Evolutionary conservation across 2,113 vertebrate genomes (phyloP).

Genomic region (Glaucomys volans): DNA sequence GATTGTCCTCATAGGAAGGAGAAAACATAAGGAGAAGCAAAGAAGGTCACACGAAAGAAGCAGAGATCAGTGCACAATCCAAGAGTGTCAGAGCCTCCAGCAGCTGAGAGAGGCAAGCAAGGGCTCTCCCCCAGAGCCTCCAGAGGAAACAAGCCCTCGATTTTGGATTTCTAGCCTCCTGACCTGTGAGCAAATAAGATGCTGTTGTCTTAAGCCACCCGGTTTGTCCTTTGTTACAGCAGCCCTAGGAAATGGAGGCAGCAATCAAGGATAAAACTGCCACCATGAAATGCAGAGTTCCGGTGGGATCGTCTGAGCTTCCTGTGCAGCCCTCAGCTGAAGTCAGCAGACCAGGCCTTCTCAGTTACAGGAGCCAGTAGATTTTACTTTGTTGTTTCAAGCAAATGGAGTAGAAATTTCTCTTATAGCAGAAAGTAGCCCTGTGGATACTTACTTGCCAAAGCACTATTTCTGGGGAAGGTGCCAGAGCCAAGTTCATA

Average conservation of each 20-base stretch:
- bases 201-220: background rate
- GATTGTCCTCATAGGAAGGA: background rate
- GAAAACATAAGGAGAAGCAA: background rate
- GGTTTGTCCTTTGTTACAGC: background rate
- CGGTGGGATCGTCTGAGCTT: background rate
- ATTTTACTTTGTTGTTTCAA: background rate
- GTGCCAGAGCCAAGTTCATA: background rate
- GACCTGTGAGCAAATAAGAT: background rate
- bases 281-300: fast-evolving
- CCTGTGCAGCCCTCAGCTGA: background rate
- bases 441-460: background rate
- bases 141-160: background rate
- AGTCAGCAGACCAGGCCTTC: background rate
- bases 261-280: background rate
- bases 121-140: background rate
- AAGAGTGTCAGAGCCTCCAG: background rate
- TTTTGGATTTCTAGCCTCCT: background rate
- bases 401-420: background rate
- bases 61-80: background rate
- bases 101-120: background rate
- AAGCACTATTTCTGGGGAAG: background rate
- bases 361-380: too few species aligned
- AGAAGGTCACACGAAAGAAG: background rate
- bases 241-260: background rate
- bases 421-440: background rate